Base-by-base conservation (phyloP, 35 echinoderm and acorn worm species). In the Nesometra sesokonis region DNA sequence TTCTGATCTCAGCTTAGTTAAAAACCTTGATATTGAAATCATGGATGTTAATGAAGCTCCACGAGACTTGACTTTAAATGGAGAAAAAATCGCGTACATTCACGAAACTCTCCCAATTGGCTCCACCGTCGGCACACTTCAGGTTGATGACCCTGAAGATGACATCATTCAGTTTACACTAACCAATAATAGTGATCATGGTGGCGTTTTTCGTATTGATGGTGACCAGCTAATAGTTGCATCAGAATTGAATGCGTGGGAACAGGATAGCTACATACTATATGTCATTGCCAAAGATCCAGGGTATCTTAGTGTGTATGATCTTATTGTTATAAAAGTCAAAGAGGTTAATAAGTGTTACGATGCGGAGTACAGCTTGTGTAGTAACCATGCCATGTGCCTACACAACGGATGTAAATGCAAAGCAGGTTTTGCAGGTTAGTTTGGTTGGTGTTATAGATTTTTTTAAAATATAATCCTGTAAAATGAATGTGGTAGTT, bases 401-500 rank as follows among this genome's bases (percentile, higher is more conserved):
- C 17, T 90, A 32, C 82, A 84, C 23, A 84, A 78, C 77, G 29
- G 33, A 35, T 90, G 89, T 80, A 36, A 52, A 79, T 90, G 89
- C 33, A 79, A 78, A 85, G 31, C 89, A 38, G 89, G 89, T 29
- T 90, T 90, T 85, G 36, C 30, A 84, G 89, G 89, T 90, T 46
- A 80, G 57, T 57, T 1, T n/a, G 13, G 30, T 43, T 43, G 15
- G 5, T 43, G 39, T 43, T 4, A 15, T 43, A 7, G 4, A 15
- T 4, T 43, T 43, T 4, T 43, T 43, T 4, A 43, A 7, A 15
- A 7, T 4, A 4, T 43, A 7, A 15, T 15, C 39, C 15, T 43
- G 5, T 43, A 43, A 43, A 7, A 15, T 15, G 4, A 7, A 43
- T 15, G 15, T 43, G 4, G 39, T 43, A 7, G 39, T 4, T 43